These are phyloP conservation scores for Eumerus sabulonum DNA, from an alignment of 2,888 invertebrate genomes.

Conservation along the genomic window DNA sequence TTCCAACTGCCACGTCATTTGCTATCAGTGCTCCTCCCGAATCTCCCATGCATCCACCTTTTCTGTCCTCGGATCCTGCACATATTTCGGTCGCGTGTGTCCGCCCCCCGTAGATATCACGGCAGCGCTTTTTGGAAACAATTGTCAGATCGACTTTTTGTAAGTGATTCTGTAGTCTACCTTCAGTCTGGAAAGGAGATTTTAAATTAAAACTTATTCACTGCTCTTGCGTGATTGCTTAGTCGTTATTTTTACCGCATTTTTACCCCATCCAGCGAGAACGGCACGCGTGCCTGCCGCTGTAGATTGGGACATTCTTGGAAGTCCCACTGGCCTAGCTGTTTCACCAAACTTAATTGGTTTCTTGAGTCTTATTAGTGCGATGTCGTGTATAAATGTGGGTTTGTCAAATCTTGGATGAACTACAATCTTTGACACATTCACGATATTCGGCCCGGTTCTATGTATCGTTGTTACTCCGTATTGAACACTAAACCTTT, in stretches of 20 bases:
- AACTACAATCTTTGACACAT: slow-evolving; percentile 71
- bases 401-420: slow-evolving; percentile 74
- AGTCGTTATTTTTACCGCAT: slow-evolving; percentile 71
- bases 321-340: slow-evolving; percentile 73
- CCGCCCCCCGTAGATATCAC: slow-evolving; percentile 72
- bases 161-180: slow-evolving; percentile 74
- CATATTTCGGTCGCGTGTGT: slow-evolving; percentile 78
- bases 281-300: slow-evolving; percentile 70
- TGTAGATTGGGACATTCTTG: slow-evolving; percentile 70
- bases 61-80: too few species aligned
- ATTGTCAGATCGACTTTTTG: slow-evolving; percentile 77
- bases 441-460: too few species aligned
- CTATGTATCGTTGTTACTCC: too few species aligned
- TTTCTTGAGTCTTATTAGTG: slow-evolving; percentile 72
- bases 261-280: slow-evolving; percentile 78
- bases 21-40: too few species aligned
- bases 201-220: not conserved
- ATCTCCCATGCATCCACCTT: slow-evolving; percentile 78
- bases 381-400: slow-evolving; percentile 74
- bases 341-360: slow-evolving; percentile 65
- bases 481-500: slow-evolving; percentile 71
- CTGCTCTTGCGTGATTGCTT: too few species aligned
- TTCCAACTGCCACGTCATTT: too few species aligned
- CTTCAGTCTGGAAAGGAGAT: slow-evolving; percentile 73
- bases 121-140: slow-evolving; percentile 77